A percentile compares a stretch with the other conserved stretches of the same genome.
Evolutionary conservation across 1,140 invertebrate species (phyloP).

Genomic region (Solenopsis invicta): DNA sequence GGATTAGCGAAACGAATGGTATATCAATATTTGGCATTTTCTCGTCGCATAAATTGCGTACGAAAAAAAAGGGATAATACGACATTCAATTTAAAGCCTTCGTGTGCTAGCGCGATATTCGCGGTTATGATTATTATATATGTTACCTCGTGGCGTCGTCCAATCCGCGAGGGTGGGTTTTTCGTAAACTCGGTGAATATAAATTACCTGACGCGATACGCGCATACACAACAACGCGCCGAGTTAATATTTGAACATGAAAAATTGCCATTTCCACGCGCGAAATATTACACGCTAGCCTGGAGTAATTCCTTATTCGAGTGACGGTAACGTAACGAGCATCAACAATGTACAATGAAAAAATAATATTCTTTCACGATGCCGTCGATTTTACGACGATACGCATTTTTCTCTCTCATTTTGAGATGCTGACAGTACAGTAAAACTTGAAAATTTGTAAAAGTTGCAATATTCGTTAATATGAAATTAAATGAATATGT

Average conservation of each 20-base stretch:
- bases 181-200: slow-evolving; percentile 18
- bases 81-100: slow-evolving; percentile 29
- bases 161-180: slow-evolving; percentile 8
- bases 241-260: slow-evolving; percentile 39
- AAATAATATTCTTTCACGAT: background rate
- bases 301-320: background rate
- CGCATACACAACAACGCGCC: background rate
- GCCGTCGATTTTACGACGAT: background rate
- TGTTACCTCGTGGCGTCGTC: background rate
- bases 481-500: background rate
- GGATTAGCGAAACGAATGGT: background rate
- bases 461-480: background rate
- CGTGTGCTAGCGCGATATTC: background rate
- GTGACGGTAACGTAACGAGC: background rate
- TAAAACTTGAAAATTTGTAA: background rate
- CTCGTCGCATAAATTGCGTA: slow-evolving; percentile 12
- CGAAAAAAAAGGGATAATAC: slow-evolving; percentile 10
- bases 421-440: background rate
- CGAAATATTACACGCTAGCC: background rate
- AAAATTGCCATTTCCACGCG: slow-evolving; percentile 26
- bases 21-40: background rate
- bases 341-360: slow-evolving; percentile 20
- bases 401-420: background rate
- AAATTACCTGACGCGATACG: slow-evolving; percentile 13
- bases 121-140: slow-evolving; percentile 42